Conservation (phyloP, 2,888 invertebrate genomes). For the Brachyptera risi region DNA sequence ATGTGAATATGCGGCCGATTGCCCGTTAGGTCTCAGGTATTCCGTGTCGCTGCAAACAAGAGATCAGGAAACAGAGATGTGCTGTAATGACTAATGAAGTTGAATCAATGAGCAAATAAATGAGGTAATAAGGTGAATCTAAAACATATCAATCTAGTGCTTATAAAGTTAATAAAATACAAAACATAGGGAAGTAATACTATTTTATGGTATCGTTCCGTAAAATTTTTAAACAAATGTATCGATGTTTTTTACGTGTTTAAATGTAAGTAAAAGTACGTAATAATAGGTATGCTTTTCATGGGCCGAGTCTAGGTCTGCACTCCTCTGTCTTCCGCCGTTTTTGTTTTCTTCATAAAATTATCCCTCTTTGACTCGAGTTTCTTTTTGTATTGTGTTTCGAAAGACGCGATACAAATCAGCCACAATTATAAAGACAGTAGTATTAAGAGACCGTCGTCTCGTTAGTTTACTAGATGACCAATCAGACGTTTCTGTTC, state of each 20-base stretch:
- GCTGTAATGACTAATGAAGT: slow-evolving; percentile 9
- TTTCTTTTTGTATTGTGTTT: background rate
- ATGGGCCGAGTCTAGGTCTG: slow-evolving; percentile 25
- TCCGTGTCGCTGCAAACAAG: slow-evolving; percentile 14
- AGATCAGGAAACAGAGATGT: too few relatives aligned
- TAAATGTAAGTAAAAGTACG: slow-evolving; percentile 27
- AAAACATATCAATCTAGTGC: slow-evolving; percentile 37
- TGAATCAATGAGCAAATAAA: slow-evolving; percentile 18
- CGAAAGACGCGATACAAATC: slow-evolving; percentile 4
- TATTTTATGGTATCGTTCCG: slow-evolving; percentile 36
- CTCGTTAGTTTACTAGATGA: slow-evolving; percentile 11
- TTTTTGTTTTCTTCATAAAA: background rate
- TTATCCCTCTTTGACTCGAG: background rate
- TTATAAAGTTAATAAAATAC: slow-evolving; percentile 31
- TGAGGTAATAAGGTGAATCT: slow-evolving; percentile 29
- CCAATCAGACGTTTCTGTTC: background rate
- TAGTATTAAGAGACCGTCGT: slow-evolving; percentile 23
- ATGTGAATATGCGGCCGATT: background rate
- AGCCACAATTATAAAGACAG: slow-evolving; percentile 31
- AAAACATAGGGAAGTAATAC: slow-evolving; percentile 30
- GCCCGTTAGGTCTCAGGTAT: slow-evolving; percentile 15
- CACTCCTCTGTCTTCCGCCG: slow-evolving; percentile 32
- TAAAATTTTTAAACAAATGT: slow-evolving; percentile 31
- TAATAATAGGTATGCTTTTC: slow-evolving; percentile 19
- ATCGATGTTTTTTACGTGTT: slow-evolving; percentile 34